These are phyloP conservation scores for Alethe castanea DNA, from an alignment of 2,113 vertebrate species.

Conservation along the genomic window DNA sequence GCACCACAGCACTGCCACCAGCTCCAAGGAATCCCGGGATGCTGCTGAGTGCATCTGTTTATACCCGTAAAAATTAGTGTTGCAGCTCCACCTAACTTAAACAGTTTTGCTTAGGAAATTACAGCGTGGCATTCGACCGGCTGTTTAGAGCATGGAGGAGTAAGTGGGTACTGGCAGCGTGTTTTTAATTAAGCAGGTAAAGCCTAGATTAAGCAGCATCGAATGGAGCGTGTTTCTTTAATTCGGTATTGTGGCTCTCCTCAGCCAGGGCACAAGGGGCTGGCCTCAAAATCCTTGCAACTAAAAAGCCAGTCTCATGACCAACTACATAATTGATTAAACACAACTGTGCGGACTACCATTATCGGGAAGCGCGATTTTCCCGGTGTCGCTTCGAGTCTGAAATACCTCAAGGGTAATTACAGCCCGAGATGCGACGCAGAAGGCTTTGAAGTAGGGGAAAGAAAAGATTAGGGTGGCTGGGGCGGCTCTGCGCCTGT, in stretches of 20 bases:
- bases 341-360: conserved; percentile 73
- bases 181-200: conserved; percentile 74
- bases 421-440: conserved; percentile 67
- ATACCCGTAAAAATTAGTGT: conserved; percentile 62
- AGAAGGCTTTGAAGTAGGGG: conserved; percentile 74
- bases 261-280: conserved; percentile 33
- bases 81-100: conserved; percentile 72
- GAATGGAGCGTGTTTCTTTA: conserved; percentile 67
- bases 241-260: conserved; percentile 45
- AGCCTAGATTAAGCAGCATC: conserved; percentile 66
- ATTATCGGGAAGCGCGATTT: conserved; percentile 75
- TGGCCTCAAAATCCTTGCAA: conserved; percentile 62
- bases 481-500: conserved; percentile 52
- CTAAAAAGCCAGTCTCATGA: conserved; percentile 74
- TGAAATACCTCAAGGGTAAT: conserved; percentile 81
- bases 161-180: conserved; percentile 39
- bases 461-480: conserved; percentile 74
- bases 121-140: conserved; percentile 42
- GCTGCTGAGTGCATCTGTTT: conserved; percentile 2
- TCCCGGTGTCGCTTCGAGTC: conserved; percentile 70
- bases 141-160: conserved; percentile 45
- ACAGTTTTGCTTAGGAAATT: conserved; percentile 48
- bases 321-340: conserved; percentile 80
- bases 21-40: neutral
- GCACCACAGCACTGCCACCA: neutral